Base-by-base conservation (phyloP, 1,140 invertebrate genomes). In the Sinella curviseta region DNA sequence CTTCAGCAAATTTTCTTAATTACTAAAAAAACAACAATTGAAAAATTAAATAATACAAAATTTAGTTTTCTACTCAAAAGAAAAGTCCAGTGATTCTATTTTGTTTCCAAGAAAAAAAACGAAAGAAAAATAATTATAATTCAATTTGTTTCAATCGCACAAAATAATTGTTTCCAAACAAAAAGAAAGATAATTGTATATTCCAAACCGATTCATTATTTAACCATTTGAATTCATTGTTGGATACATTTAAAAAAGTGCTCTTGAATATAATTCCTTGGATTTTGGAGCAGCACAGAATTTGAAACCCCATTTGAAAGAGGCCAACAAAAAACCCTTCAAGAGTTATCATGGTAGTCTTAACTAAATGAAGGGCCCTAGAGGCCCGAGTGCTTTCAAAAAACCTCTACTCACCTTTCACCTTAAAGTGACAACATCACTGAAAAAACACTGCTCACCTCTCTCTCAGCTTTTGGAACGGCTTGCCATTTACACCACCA, bases 181-280 rank as follows among this genome's bases (percentile, higher is more conserved):
- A n/a, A n/a, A n/a, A n/a, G n/a, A n/a, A n/a, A n/a, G n/a, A n/a
- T n/a, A n/a, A n/a, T n/a, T n/a, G n/a, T n/a, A n/a, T n/a, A n/a
- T n/a, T n/a, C n/a, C n/a, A n/a, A n/a, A n/a, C n/a, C n/a, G n/a
- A n/a, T n/a, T n/a, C n/a, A n/a, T n/a, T n/a, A n/a, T n/a, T n/a
- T n/a, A n/a, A n/a, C n/a, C n/a, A n/a, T n/a, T n/a, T n/a, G n/a
- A n/a, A n/a, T n/a, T n/a, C n/a, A n/a, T n/a, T n/a, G n/a, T 48
- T 48, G 39, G 39, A 60, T 60, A 48, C 24, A n/a, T n/a, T n/a
- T n/a, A n/a, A n/a, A n/a, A 60, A 60, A 60, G 55, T 60, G 55
- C 24, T 60, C 55, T 14, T 60, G 12, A 60, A 60, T 4, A 60
- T 60, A 48, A 48, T 17, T 48, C 17, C 4, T 48, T 48, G 39